Evolutionary conservation across 2,797 vertebrate species (phyloP).

Genomic region (Sebastes miniatus): DNA sequence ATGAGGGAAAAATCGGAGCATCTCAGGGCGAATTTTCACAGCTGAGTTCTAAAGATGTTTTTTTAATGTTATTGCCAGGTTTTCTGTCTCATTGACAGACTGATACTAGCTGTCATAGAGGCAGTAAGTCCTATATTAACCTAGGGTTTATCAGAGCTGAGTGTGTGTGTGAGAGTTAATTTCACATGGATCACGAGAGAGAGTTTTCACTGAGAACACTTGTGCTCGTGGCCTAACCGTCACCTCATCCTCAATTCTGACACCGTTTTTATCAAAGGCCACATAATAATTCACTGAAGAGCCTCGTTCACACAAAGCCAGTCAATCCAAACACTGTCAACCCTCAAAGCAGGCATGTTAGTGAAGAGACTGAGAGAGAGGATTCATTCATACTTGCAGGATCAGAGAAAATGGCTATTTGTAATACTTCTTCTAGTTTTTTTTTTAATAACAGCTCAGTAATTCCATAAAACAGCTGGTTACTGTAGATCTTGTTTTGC

Average conservation of each 20-base stretch:
- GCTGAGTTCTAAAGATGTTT: not conserved
- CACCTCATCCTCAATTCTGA: constrained; percentile 32
- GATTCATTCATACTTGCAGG: not conserved
- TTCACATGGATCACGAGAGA: constrained; percentile 11
- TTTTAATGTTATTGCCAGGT: not conserved
- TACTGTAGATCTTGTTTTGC: not conserved
- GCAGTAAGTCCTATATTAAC: constrained; percentile 6
- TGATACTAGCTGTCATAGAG: constrained; percentile 13
- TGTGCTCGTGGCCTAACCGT: constrained; percentile 20
- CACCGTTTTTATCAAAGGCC: constrained; percentile 28
- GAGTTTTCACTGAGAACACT: constrained; percentile 39
- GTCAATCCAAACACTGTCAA: constrained; percentile 25
- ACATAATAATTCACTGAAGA: constrained; percentile 42
- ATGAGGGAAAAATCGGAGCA: not conserved
- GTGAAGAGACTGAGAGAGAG: not conserved
- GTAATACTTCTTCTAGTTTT: not conserved
- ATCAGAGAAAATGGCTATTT: fast-evolving
- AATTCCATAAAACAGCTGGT: not conserved
- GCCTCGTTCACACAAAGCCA: constrained; percentile 26
- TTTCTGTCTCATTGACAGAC: not conserved
- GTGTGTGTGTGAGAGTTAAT: constrained; percentile 8
- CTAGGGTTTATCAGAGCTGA: not conserved
- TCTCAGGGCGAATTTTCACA: not conserved
- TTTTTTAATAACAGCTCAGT: not conserved
- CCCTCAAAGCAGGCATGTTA: constrained; percentile 1